Evolutionary conservation across 2,113 vertebrate genomes (phyloP).

Genomic region (Cisticola juncidis): DNA sequence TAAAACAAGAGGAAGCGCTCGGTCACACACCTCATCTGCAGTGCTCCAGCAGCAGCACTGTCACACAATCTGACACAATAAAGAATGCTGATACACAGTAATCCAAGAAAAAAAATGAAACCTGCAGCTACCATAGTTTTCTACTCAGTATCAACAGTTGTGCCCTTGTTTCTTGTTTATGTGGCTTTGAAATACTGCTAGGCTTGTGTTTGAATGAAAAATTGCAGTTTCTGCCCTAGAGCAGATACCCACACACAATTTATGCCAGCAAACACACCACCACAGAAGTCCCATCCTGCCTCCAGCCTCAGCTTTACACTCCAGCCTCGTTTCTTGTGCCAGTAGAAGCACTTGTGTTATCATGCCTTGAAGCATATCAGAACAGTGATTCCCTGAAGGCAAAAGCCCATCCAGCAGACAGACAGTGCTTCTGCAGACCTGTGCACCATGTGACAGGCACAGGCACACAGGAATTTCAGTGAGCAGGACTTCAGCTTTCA

Average conservation of each 20-base stretch:
- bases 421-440: not conserved
- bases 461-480: not conserved
- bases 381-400: not conserved
- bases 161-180: not conserved
- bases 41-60: not conserved
- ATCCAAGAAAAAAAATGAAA: not conserved
- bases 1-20: not conserved
- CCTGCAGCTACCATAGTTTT: not conserved
- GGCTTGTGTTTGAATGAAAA: not conserved
- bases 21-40: not conserved
- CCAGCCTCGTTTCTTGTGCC: not conserved
- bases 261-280: not conserved
- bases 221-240: not conserved
- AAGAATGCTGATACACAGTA: not conserved
- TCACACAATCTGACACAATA: not conserved
- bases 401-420: not conserved
- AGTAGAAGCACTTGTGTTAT: not conserved
- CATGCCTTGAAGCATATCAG: not conserved
- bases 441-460: not conserved
- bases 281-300: not conserved
- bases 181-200: not conserved
- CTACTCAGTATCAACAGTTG: not conserved
- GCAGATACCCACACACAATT: not conserved
- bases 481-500: not conserved
- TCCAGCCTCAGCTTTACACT: not conserved